Percentiles rank a stretch among this genome's conserved stretches.
phyloP scores from a whole-genome alignment of 2,113 vertebrate species.

The Ibidorhyncha struthersii region DNA sequence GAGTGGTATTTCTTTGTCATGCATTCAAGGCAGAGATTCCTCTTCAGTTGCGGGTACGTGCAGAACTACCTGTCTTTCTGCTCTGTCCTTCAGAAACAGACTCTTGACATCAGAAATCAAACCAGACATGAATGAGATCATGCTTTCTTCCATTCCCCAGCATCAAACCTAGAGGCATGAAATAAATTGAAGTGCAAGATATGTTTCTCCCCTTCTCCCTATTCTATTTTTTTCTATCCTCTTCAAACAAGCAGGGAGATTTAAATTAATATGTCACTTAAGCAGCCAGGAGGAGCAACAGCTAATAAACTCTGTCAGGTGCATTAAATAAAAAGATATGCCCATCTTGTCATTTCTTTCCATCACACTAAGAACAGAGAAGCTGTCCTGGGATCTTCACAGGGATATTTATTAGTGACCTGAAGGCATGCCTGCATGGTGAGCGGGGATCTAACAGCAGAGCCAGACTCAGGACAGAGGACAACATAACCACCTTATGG shows the following conservation, averaged over 20 bases:
- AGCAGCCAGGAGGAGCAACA: neutral
- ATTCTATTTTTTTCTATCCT: neutral
- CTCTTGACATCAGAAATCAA: neutral
- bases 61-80: neutral
- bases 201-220: neutral
- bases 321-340: neutral
- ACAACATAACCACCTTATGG: rapidly evolving
- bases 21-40: neutral
- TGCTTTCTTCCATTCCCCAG: neutral
- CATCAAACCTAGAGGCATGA: neutral
- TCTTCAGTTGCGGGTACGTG: neutral
- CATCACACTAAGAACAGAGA: neutral
- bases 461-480: neutral
- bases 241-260: neutral
- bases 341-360: neutral
- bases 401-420: neutral
- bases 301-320: neutral
- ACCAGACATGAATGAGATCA: neutral
- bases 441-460: neutral
- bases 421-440: neutral
- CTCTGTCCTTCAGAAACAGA: neutral
- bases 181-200: slow-evolving; percentile 11
- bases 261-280: slow-evolving; percentile 30
- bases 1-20: neutral
- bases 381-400: neutral